Base-by-base conservation (phyloP, 2,888 invertebrate species). In the Leptopilina drosophilae region DNA sequence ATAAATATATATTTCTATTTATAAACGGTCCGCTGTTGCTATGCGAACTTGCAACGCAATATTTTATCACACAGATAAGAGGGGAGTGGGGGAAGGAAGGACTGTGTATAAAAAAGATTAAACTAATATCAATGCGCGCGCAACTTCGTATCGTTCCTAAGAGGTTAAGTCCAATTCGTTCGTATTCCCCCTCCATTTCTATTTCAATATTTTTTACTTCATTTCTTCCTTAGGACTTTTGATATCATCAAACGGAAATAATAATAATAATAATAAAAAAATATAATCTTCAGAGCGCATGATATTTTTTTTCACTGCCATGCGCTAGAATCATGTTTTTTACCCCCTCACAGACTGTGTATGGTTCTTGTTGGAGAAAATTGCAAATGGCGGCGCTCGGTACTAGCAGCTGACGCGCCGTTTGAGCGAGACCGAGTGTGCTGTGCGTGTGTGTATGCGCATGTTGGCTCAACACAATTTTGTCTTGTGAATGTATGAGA, bases 331-430 rank as follows among this genome's bases (percentile, higher is more conserved):
- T 56, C 53, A 4, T 33, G 80, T 75, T 81, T 83, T 85, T 85
- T 80, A 80, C 81, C 82, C 81, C 78, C 66, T 82, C 67, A 82
- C 83, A 49, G 1, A 49, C 9, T 49, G 49, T 49, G 49, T 49
- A 49, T 49, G 49, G 49, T 49, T 49, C 49, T 49, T 86, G 84
- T 80, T 62, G 82, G 83, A 83, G 85, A 85, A 89, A 89, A 89
- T 89, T 90, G 88, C 89, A 90, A 88, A 90, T 90, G 90, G 90
- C 90, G 90, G 77, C 88, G 87, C 80, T 76, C 82, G 80, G 82
- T 86, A 73, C 84, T 49, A 87, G 88, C 89, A 88, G 88, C 88
- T 89, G 89, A 88, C 88, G 85, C 78, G 42, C 14, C 14, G 20
- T 12, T n/a, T n/a, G 20, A 46, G 46, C n/a, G 62, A 64, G 20